These are phyloP conservation scores for Nephrotoma guestfalica DNA, from an alignment of 2,888 invertebrate species.

Conservation along the genomic window DNA sequence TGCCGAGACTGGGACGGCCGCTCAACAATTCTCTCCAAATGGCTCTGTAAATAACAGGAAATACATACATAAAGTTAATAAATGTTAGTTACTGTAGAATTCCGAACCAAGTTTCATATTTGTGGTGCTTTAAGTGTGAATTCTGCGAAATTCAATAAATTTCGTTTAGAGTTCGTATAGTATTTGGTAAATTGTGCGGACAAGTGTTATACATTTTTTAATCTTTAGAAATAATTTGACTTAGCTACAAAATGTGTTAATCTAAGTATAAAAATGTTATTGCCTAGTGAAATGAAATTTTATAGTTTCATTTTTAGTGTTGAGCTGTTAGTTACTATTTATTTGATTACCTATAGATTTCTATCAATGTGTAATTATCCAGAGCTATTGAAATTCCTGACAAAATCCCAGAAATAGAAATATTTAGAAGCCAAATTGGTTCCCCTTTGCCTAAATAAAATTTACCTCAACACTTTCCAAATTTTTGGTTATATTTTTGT, in stretches of 20 bases:
- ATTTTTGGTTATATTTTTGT: too few relatives aligned
- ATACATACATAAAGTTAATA: background rate
- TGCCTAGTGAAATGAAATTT: background rate
- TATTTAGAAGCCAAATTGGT: background rate
- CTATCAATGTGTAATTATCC: background rate
- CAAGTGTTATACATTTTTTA: background rate
- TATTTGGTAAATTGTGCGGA: background rate
- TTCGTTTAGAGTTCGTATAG: background rate
- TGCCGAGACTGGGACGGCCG: constrained; percentile 45
- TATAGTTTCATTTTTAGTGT: background rate
- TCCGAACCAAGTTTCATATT: background rate
- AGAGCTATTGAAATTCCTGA: background rate
- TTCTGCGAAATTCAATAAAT: background rate
- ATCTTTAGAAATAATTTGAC: background rate
- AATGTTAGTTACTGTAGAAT: background rate
- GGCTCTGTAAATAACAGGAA: constrained; percentile 43
- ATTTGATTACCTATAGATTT: background rate
- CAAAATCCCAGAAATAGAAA: background rate
- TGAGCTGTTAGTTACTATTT: background rate
- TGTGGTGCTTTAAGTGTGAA: background rate
- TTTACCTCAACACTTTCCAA: background rate
- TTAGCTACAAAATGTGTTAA: background rate
- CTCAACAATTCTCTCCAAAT: constrained; percentile 75
- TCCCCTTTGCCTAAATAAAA: background rate
- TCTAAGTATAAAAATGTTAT: background rate